Evolutionary conservation across 2,113 vertebrate species (phyloP).

Genomic region (Menura novaehollandiae): DNA sequence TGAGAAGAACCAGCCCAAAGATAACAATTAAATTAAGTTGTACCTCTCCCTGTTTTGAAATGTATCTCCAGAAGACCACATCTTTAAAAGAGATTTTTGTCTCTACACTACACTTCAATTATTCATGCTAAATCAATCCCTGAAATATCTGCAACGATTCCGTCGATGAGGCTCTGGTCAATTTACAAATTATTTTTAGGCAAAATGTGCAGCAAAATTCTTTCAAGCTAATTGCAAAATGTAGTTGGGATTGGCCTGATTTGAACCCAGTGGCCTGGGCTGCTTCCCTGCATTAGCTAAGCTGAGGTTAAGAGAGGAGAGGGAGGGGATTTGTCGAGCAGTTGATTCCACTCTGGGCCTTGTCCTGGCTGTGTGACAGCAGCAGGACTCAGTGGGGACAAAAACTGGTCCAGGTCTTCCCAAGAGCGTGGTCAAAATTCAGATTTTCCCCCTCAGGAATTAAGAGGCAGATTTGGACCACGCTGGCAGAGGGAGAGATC

Average conservation of each 20-base stretch:
- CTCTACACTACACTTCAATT: conserved; percentile 35
- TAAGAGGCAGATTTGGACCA: neutral
- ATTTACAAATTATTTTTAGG: conserved; percentile 65
- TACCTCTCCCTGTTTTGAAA: neutral
- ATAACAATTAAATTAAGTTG: neutral
- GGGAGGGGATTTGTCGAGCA: neutral
- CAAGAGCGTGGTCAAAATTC: neutral
- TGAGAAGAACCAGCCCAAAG: neutral
- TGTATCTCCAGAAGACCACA: neutral
- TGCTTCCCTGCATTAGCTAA: neutral
- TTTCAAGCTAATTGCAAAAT: conserved; percentile 33
- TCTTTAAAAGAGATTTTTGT: conserved; percentile 22
- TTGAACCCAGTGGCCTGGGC: neutral
- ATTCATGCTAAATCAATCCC: conserved; percentile 57
- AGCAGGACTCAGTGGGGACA: neutral
- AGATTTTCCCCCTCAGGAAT: neutral
- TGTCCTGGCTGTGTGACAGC: neutral
- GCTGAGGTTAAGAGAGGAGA: neutral
- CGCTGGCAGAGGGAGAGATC: neutral
- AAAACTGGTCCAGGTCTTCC: neutral
- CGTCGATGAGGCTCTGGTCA: neutral
- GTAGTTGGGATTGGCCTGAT: conserved; percentile 6
- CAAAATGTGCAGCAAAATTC: conserved; percentile 27
- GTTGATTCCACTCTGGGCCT: neutral
- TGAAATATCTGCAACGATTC: conserved; percentile 54